phyloP scores from a whole-genome alignment of 2,113 vertebrate species.

The Phaethornis superciliosus region DNA sequence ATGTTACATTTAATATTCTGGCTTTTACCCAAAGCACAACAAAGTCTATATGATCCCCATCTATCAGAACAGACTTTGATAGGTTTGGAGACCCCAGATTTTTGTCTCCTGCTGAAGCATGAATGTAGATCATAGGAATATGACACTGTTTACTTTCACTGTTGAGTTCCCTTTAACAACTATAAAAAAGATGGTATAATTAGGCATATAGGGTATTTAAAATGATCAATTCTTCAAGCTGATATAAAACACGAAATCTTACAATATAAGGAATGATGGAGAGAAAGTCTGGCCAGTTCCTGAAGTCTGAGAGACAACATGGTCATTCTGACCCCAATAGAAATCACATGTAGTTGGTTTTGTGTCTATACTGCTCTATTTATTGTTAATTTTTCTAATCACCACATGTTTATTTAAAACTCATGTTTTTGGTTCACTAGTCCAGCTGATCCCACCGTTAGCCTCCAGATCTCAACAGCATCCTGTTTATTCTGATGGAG shows the following conservation, averaged over 20 bases:
- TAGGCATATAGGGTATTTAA: background rate
- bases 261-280: background rate
- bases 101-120: background rate
- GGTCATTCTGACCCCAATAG: background rate
- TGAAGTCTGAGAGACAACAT: background rate
- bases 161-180: background rate
- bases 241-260: background rate
- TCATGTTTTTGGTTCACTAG: constrained; percentile 67
- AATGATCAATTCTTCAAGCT: background rate
- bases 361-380: constrained; percentile 50
- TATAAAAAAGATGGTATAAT: background rate
- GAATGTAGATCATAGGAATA: background rate
- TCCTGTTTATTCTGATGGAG: constrained; percentile 77
- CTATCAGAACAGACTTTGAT: constrained; percentile 53
- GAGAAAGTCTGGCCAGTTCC: background rate
- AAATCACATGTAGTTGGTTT: background rate
- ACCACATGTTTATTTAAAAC: constrained; percentile 51
- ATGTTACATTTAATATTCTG: constrained; percentile 76
- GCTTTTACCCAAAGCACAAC: constrained; percentile 65
- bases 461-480: constrained; percentile 76
- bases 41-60: constrained; percentile 64
- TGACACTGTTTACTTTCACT: background rate
- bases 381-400: constrained; percentile 55
- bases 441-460: constrained; percentile 66
- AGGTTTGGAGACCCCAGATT: constrained; percentile 14